Evolutionary conservation across 2,888 invertebrate species (phyloP).

Genomic region (Mantis religiosa): DNA sequence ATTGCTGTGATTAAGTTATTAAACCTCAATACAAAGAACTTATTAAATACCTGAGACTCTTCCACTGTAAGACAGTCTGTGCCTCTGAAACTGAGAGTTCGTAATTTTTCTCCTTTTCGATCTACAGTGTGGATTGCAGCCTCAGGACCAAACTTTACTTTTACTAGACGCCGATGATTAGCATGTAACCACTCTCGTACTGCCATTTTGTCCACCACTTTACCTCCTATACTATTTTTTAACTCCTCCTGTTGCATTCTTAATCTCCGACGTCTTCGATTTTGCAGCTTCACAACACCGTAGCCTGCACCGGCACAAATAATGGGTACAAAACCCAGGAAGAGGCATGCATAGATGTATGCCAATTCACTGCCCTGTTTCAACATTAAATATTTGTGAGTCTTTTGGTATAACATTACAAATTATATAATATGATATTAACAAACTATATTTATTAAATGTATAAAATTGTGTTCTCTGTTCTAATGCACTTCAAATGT

Average conservation of each 20-base stretch:
- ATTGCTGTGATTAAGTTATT: not conserved
- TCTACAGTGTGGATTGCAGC: conserved; percentile 81
- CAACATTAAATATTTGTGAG: not conserved
- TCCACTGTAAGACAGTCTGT: conserved; percentile 79
- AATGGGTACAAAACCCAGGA: conserved; percentile 88
- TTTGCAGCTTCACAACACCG: conserved; percentile 87
- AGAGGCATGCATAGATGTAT: conserved; percentile 93
- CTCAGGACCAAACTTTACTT: conserved; percentile 86
- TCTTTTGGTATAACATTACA: not conserved
- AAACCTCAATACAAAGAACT: not conserved
- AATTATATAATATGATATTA: not conserved
- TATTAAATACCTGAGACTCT: conserved; percentile 65
- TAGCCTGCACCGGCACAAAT: conserved; percentile 88
- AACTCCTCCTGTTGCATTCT: conserved; percentile 78
- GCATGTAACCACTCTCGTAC: conserved; percentile 93
- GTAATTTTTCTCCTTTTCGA: conserved; percentile 84
- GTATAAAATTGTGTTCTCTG: too few relatives aligned
- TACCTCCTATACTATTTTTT: conserved; percentile 49
- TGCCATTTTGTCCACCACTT: conserved; percentile 79
- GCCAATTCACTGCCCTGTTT: conserved; percentile 87
- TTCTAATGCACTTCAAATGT: too few relatives aligned
- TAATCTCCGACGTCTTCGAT: conserved; percentile 71
- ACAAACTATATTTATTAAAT: too few relatives aligned
- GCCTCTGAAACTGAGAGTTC: conserved; percentile 73
- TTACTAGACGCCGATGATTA: conserved; percentile 82